These are phyloP conservation scores for Oophaga pumilio DNA, from an alignment of 2,113 vertebrate genomes.

Conservation along the genomic window DNA sequence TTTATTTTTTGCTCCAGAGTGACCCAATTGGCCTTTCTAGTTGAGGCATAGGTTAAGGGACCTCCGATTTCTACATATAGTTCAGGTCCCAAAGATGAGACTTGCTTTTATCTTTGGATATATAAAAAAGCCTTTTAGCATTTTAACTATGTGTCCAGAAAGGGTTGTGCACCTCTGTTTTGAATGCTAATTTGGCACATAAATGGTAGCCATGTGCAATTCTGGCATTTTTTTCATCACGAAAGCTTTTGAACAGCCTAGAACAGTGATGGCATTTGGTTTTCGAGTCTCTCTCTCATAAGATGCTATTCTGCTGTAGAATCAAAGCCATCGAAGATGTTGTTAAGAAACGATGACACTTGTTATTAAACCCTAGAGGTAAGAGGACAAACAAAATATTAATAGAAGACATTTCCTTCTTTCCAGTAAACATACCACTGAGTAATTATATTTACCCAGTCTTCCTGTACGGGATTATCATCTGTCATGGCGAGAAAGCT, in stretches of 20 bases:
- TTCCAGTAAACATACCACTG: constrained; percentile 68
- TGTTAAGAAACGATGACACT: constrained; percentile 58
- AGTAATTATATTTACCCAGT: constrained; percentile 77
- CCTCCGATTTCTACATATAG: too few relatives aligned
- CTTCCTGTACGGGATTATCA: constrained; percentile 71
- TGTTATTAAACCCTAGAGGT: constrained; percentile 69
- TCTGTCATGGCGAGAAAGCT: constrained; percentile 63
- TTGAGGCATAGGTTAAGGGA: too few relatives aligned
- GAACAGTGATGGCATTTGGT: not conserved
- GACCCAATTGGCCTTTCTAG: too few relatives aligned
- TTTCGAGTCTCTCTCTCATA: not conserved
- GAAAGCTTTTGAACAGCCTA: too few relatives aligned
- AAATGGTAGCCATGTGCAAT: not conserved
- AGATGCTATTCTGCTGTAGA: constrained; percentile 51
- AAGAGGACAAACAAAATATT: constrained; percentile 72
- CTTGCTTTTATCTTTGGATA: too few relatives aligned
- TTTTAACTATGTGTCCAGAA: too few relatives aligned
- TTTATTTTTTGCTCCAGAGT: too few relatives aligned
- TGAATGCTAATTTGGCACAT: not conserved
- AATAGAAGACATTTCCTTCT: constrained; percentile 68
- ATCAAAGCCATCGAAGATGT: constrained; percentile 50
- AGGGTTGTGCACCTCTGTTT: too few relatives aligned
- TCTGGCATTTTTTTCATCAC: not conserved
- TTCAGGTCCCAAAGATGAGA: too few relatives aligned
- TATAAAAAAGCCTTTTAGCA: too few relatives aligned